Evolutionary conservation across 2,113 vertebrate species (phyloP).

Genomic region (Rattus rattus): DNA sequence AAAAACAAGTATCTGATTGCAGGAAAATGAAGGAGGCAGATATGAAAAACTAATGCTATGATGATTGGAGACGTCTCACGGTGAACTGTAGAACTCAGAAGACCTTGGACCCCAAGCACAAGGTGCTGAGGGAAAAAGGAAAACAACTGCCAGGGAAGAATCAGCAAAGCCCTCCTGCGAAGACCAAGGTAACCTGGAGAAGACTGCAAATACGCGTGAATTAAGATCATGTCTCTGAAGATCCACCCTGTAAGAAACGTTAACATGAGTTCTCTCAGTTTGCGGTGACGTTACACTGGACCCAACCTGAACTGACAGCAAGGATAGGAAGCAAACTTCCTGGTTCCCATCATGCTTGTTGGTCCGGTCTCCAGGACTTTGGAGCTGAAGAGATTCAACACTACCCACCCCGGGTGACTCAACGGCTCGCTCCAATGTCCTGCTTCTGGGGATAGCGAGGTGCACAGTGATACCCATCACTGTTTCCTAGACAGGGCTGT

Average conservation of each 20-base stretch:
- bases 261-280: not conserved
- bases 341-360: not conserved
- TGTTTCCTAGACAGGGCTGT: rapidly evolving
- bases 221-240: not conserved
- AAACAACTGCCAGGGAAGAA: not conserved
- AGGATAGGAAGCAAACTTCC: not conserved
- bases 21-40: not conserved
- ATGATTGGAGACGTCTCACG: not conserved
- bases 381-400: not conserved
- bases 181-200: not conserved
- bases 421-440: not conserved
- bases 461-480: not conserved
- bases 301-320: not conserved
- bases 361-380: not conserved
- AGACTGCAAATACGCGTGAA: not conserved
- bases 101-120: not conserved
- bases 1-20: not conserved
- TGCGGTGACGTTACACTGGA: not conserved
- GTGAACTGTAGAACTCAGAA: not conserved
- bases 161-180: not conserved
- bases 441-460: not conserved
- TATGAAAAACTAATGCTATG: not conserved
- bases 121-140: not conserved
- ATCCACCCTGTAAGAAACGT: not conserved
- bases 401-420: not conserved